phyloP scores from a whole-genome alignment of 2,888 invertebrate species.

The Hydrotaea cyrtoneurina region DNA sequence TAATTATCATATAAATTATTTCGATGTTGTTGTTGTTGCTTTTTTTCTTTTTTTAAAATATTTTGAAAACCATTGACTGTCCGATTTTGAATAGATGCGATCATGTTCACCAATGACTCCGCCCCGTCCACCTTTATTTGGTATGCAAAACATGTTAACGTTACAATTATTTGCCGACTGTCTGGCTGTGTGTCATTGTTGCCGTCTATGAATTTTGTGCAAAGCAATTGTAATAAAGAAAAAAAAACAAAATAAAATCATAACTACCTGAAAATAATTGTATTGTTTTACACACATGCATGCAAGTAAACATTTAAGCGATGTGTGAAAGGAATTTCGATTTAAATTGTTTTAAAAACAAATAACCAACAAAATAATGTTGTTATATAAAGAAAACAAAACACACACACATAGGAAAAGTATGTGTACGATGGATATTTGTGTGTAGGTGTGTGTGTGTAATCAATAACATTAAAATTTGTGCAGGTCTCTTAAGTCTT shows the following conservation, averaged over 20 bases:
- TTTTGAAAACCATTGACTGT: neutral
- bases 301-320: neutral
- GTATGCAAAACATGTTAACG: constrained; percentile 36
- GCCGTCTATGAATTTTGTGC: constrained; percentile 16
- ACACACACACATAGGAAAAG: too few species aligned
- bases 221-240: constrained; percentile 18
- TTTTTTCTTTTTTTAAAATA: constrained; percentile 6
- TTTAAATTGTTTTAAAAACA: neutral
- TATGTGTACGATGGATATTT: neutral
- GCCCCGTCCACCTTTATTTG: neutral
- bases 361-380: neutral
- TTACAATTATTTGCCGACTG: constrained; percentile 25
- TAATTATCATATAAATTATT: neutral
- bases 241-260: neutral
- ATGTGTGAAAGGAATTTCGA: constrained; percentile 18
- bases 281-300: neutral
- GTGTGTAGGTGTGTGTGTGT: neutral
- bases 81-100: constrained; percentile 11
- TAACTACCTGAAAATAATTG: neutral
- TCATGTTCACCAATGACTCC: neutral
- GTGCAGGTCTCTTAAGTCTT: neutral
- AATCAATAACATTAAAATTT: neutral
- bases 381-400: constrained; percentile 7
- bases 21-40: neutral
- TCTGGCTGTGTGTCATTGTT: neutral